These are phyloP conservation scores for Centropus bengalensis DNA, from an alignment of 2,113 vertebrate genomes.

Conservation along the genomic window DNA sequence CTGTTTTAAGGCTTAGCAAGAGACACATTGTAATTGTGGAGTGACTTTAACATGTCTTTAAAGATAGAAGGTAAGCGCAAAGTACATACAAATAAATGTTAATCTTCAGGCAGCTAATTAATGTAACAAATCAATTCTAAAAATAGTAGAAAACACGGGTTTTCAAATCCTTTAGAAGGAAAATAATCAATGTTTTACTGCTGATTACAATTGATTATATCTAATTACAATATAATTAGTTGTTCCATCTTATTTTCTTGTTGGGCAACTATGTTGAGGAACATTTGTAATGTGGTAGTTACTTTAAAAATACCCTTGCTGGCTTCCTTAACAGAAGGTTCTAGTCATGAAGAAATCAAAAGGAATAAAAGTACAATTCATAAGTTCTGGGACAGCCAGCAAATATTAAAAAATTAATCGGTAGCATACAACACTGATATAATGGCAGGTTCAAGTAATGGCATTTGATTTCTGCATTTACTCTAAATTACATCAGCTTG, in stretches of 20 bases:
- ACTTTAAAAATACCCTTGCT: not conserved
- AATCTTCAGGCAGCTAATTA: slow-evolving; percentile 68
- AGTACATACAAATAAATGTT: slow-evolving; percentile 67
- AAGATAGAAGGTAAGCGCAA: slow-evolving; percentile 41
- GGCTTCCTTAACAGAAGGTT: not conserved
- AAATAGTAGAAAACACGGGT: slow-evolving; percentile 53
- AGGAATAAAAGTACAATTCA: not conserved
- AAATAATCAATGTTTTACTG: not conserved
- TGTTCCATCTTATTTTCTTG: slow-evolving; percentile 8
- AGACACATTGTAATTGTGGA: slow-evolving; percentile 60
- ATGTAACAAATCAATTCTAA: slow-evolving; percentile 67
- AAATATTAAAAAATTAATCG: not conserved
- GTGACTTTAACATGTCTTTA: slow-evolving; percentile 49
- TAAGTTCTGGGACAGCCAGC: not conserved
- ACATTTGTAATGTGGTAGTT: not conserved
- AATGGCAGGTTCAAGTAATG: not conserved
- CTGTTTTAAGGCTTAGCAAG: slow-evolving; percentile 56
- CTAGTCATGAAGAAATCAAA: not conserved
- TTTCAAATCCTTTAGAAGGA: slow-evolving; percentile 27
- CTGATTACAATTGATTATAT: not conserved
- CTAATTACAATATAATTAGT: slow-evolving; percentile 18
- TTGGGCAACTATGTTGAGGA: not conserved
- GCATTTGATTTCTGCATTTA: not conserved
- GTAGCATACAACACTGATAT: not conserved
- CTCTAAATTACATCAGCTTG: not conserved